Base-by-base conservation (phyloP, 2,797 vertebrate genomes). In the Typhlichthys eigenmanni region DNA sequence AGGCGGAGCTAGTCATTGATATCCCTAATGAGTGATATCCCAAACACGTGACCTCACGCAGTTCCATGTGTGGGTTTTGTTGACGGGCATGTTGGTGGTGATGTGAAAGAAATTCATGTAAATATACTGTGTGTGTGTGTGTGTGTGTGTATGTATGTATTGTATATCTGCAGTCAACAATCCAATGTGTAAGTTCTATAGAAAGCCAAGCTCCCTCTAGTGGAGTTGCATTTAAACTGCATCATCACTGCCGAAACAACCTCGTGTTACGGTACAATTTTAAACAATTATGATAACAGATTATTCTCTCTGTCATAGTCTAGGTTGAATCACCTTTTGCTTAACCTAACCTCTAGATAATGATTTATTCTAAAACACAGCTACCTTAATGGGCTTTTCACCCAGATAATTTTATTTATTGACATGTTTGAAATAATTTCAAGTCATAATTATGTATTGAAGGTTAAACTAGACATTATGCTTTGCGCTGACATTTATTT, bases 1-100 rank as follows among this genome's bases (percentile, higher is more conserved):
- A 96, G 66, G 92, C 92, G 0, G 95, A 96, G 64, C 83, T 97
- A 29, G 95, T 97, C 79, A 96, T 97, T n/a, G 95, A 97, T 87
- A 94, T 97, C 68, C 95, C 95, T 16, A 93, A 93, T 38, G 92
- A 94, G 83, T 93, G 86, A 93, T 47, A 60, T 34, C 32, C 46
- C 83, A 55, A 45, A 56, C 67, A 46, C 60, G 48, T 69, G 72
- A 62, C 19, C 68, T 57, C 53, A 13, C 49, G 47, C 67, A 55
- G 72, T 47, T 79, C 68, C 79, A 70, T 64, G 60, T 62, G 14
- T 16, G 50, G 17, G 2, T 32, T 53, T 32, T 69, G 12, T 43
- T 48, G 9, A 17, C 7, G 38, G 13, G 19, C 51, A 24, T 19
- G n/a, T 48, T 49, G 47, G 16, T 34, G 59, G 24, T n/a, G 29